Percentiles rank a stretch among this genome's conserved stretches.
These are phyloP conservation scores for Stichodactyla helianthus DNA, from an alignment of 64 coral and sea anemone genomes.

Conservation along the genomic window DNA sequence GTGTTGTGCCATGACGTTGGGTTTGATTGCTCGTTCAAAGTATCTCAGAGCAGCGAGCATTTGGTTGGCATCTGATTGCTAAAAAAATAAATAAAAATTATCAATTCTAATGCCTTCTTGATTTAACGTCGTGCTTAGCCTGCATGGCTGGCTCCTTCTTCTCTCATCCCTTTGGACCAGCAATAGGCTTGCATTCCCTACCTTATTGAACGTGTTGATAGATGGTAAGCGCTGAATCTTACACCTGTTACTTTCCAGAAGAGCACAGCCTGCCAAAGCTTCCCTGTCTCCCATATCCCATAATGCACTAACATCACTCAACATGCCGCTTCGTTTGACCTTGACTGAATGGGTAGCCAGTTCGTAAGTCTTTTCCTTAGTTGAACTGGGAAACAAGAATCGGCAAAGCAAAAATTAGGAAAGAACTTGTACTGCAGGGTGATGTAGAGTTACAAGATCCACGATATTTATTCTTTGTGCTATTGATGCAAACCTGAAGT, in stretches of 20 bases:
- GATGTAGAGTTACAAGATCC: too few relatives aligned
- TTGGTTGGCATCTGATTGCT: constrained; percentile 84
- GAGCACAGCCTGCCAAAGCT: constrained; percentile 43
- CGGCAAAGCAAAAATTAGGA: too few relatives aligned
- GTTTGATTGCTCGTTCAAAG: constrained; percentile 65
- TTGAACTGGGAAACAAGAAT: background rate
- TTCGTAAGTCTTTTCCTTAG: constrained; percentile 29
- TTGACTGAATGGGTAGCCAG: constrained; percentile 72
- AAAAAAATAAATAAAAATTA: background rate
- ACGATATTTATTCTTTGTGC: too few relatives aligned
- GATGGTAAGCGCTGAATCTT: constrained; percentile 63
- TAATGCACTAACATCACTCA: constrained; percentile 73
- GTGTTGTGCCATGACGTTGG: background rate
- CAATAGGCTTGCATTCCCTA: background rate
- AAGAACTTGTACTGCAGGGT: too few relatives aligned
- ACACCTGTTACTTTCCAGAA: constrained; percentile 29
- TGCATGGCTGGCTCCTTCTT: too few relatives aligned
- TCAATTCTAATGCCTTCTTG: background rate
- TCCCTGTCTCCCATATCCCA: constrained; percentile 59
- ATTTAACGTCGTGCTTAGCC: background rate
- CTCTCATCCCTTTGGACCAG: too few relatives aligned
- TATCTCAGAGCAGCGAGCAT: constrained; percentile 69
- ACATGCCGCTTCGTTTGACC: constrained; percentile 62
- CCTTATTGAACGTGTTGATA: constrained; percentile 75
- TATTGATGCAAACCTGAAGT: too few relatives aligned